A percentile compares a stretch with the other conserved stretches of the same genome.
phyloP scores from a whole-genome alignment of 2,797 vertebrate species.

The Nyctibius grandis region DNA sequence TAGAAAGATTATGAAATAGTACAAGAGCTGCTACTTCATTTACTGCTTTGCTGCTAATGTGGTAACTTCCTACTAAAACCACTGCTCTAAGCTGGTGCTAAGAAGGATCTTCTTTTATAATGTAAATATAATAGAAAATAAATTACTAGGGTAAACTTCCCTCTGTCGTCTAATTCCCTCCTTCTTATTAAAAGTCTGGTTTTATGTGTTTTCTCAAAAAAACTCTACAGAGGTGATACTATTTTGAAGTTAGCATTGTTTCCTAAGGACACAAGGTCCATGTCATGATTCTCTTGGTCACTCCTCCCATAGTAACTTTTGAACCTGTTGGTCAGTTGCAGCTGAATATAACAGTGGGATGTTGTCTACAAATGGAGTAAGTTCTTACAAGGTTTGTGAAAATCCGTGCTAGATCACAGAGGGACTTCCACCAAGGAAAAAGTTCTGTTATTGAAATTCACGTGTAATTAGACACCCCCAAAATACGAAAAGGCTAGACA shows the following conservation, averaged over 20 bases:
- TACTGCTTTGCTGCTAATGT: neutral
- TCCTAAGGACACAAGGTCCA: neutral
- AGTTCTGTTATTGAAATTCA: neutral
- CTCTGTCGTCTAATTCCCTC: neutral
- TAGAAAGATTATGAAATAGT: neutral
- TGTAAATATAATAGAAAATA: neutral
- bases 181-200: neutral
- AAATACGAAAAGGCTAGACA: neutral
- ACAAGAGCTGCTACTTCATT: neutral
- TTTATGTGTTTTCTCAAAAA: neutral
- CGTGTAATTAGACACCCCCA: neutral
- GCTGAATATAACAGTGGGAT: neutral
- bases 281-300: rapidly evolving
- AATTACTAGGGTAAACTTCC: neutral
- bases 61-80: neutral
- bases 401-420: rapidly evolving
- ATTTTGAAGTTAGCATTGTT: neutral
- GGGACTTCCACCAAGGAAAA: neutral
- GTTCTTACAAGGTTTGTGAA: neutral
- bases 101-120: neutral
- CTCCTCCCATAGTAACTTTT: neutral
- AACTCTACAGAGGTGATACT: neutral
- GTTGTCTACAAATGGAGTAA: neutral
- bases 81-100: neutral
- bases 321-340: neutral